phyloP scores from a whole-genome alignment of 2,797 vertebrate species.

The Artibeus jamaicensis region DNA sequence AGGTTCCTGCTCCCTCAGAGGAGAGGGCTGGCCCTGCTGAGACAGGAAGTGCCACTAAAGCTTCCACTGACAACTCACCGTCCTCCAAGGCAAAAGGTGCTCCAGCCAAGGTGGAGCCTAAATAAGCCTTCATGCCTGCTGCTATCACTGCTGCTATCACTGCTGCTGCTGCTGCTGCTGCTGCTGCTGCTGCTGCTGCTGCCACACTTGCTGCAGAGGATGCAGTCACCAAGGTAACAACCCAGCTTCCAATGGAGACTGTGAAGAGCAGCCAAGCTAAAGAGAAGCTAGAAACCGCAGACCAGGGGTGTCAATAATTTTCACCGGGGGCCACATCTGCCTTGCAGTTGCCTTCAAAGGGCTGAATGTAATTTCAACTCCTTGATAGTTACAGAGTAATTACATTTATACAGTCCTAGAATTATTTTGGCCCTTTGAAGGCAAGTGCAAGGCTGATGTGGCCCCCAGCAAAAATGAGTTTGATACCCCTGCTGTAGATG shows the following conservation, averaged over 20 bases:
- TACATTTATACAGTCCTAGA: too few species aligned
- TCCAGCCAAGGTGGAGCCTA: conserved; percentile 93
- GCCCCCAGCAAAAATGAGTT: too few species aligned
- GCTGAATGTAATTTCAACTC: too few species aligned
- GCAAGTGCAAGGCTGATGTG: too few species aligned
- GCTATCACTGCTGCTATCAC: conserved; percentile 85
- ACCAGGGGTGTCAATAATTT: too few species aligned
- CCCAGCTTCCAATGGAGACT: conserved; percentile 90
- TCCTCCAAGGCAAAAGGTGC: conserved; percentile 89
- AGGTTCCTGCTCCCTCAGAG: conserved; percentile 86
- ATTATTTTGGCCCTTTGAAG: too few species aligned
- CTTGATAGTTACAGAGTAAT: too few species aligned
- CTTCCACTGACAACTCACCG: conserved; percentile 86
- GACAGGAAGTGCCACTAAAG: conserved; percentile 88
- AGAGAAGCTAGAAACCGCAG: conserved; percentile 86
- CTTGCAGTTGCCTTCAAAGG: too few species aligned
- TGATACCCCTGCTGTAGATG: conserved; percentile 87
- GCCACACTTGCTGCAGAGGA: conserved; percentile 83
- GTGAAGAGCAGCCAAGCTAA: conserved; percentile 91
- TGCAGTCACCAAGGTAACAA: conserved; percentile 89
- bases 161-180: conserved; percentile 80
- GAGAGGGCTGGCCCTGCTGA: conserved; percentile 83
- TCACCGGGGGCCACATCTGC: too few species aligned
- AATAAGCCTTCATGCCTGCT: conserved; percentile 99
- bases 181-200: conserved; percentile 81